Evolutionary conservation across 1,140 invertebrate species (phyloP), one percentile per base, ranked within the genome.

Genomic region (Leptopilina boulardi): DNA sequence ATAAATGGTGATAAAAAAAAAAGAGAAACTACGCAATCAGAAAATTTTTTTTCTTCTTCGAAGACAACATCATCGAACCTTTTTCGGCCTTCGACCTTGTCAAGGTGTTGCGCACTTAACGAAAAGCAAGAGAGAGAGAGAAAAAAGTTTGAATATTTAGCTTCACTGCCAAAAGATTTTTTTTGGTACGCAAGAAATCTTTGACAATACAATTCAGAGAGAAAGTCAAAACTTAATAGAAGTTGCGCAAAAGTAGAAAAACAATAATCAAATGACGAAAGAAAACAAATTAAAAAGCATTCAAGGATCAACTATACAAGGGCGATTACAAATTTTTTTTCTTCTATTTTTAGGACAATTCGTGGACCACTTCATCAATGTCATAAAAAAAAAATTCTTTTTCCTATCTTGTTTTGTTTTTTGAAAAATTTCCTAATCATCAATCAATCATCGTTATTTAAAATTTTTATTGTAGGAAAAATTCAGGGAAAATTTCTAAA

Each of bases 101-200:
- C 56, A 30, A 59, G 21, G 56, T 59, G n/a, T 30, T 30, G 2
- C 26, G 23, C 54, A 10, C 54, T 8, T 26, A 21, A 23, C 54
- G 11, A 56, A 11, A 23, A 56, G 54, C 70, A n/a, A n/a, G n/a
- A n/a, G n/a, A n/a, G n/a, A n/a, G n/a, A n/a, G n/a, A 42, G 72
- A 73, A 73, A 79, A 76, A 76, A 74, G 79, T 77, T 82, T 79
- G 77, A 80, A 79, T 83, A 85, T 82, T 83, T 80, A 80, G 80
- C 26, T 84, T 83, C 80, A 84, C 80, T 86, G 82, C 81, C 84
- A 86, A 81, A 79, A 82, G 80, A 84, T n/a, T n/a, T n/a, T n/a
- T n/a, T 83, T 77, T 80, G 82, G 82, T 80, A 76, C 83, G 83
- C 81, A 82, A 78, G 84, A 83, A 81, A 82, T 81, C 80, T 80